A percentile compares a stretch with the other conserved stretches of the same genome.
These are phyloP conservation scores for Emydura subglobosa DNA, from an alignment of 2,113 vertebrate genomes.

Conservation along the genomic window DNA sequence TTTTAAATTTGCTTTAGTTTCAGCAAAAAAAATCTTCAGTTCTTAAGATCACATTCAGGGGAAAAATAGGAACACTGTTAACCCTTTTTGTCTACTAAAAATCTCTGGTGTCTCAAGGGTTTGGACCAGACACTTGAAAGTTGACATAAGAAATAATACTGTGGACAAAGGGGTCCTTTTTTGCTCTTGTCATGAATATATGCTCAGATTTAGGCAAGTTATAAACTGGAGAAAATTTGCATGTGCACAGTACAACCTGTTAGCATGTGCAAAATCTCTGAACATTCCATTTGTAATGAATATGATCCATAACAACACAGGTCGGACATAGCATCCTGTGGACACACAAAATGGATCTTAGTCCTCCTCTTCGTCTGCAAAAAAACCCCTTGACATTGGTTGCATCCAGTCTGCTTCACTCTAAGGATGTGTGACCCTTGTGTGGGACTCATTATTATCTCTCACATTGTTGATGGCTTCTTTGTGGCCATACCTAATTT, in stretches of 20 bases:
- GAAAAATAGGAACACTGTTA: neutral
- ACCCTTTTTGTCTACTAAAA: neutral
- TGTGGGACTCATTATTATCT: neutral
- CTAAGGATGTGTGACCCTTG: neutral
- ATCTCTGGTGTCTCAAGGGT: neutral
- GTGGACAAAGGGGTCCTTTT: neutral
- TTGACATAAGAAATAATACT: neutral
- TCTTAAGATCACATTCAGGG: neutral
- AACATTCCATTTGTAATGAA: neutral
- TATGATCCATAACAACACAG: fast-evolving
- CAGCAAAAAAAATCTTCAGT: neutral
- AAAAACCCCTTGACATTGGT: neutral
- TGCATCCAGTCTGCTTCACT: neutral
- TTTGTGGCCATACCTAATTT: neutral
- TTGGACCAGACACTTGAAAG: neutral
- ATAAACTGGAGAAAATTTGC: neutral
- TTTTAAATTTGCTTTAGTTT: neutral
- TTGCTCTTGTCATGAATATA: neutral
- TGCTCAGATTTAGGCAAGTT: neutral
- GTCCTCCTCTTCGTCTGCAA: neutral
- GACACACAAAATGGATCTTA: neutral
- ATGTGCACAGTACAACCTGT: neutral
- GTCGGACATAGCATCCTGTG: neutral
- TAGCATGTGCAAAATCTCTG: neutral
- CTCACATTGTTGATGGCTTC: neutral